phyloP scores from a whole-genome alignment of 2,113 vertebrate species.

The Ellobius talpinus region DNA sequence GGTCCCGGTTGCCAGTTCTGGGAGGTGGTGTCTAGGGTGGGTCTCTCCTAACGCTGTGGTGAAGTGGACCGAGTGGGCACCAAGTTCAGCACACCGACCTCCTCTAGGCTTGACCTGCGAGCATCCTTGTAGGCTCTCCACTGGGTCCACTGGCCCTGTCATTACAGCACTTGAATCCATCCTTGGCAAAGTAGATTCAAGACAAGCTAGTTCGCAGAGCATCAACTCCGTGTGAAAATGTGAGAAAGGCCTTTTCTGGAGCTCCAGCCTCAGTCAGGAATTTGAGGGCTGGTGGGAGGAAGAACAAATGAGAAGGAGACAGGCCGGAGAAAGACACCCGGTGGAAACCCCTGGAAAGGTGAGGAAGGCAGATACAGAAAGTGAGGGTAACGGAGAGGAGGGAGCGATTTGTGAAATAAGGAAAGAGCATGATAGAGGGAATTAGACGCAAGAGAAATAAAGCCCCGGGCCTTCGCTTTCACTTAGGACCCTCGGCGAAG shows the following conservation, averaged over 20 bases:
- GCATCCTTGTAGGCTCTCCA: background rate
- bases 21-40: background rate
- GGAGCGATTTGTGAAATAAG: background rate
- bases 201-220: background rate
- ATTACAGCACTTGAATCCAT: too few relatives aligned
- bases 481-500: background rate
- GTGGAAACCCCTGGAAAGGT: fast-evolving
- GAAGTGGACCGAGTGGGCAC: background rate
- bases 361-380: background rate
- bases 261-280: background rate
- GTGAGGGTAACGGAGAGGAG: background rate
- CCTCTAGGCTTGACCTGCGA: fast-evolving
- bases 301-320: background rate
- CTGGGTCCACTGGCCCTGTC: fast-evolving
- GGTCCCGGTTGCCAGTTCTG: background rate
- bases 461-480: background rate
- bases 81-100: fast-evolving
- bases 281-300: background rate
- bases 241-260: background rate
- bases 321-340: background rate
- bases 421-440: too few relatives aligned
- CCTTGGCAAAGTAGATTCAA: background rate
- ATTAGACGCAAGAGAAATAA: background rate
- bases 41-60: background rate
- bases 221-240: background rate